Base-by-base conservation (phyloP, 2,888 invertebrate species). In the Sisyra terminalis region DNA sequence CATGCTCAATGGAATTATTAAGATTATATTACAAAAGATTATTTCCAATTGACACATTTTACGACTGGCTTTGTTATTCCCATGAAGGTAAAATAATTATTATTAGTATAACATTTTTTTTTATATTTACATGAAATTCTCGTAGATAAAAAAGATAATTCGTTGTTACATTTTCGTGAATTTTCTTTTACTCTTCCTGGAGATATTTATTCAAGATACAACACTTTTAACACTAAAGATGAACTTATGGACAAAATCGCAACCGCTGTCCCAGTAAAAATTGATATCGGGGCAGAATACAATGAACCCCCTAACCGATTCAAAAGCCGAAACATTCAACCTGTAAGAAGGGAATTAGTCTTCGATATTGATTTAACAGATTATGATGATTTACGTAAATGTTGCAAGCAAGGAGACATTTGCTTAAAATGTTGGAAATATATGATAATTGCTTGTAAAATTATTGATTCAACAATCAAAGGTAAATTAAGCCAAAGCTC, bases 321-420 rank as follows among this genome's bases (percentile, higher is more conserved):
- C 46, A 59, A 59, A 2, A 51, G 53, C n/a, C 63, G 58, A 48
- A 57, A 62, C 17, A 49, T 67, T 48, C 49, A 49, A 8, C 67
- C 70, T 1, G 51, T 64, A 3, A 65, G 69, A 53, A 83, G 89
- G 57, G 98, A 99, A 67, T 67, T 99, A 10, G 93, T 98, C 0
- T 92, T 99, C 65, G 98, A 99, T 73, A 97, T 99, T 53, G 98
- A 99, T 71, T 83, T 98, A 73, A 96, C 96, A 29, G 98, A 99
- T 64, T 99, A 99, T 61, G 97, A 98, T 69, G 92, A 93, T 57
- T 79, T 97, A 1, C 69, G 97, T 57, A 84, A 75, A 24, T 98
- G 97, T 57, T 97, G 90, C 55, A 72, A 74, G 43, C 94, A 88
- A 42, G 84, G 92, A 2, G 83, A 79, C 55, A 85, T 99, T 10